Evolutionary conservation across 2,113 vertebrate species (phyloP).

Genomic region (Aplodontia rufa): DNA sequence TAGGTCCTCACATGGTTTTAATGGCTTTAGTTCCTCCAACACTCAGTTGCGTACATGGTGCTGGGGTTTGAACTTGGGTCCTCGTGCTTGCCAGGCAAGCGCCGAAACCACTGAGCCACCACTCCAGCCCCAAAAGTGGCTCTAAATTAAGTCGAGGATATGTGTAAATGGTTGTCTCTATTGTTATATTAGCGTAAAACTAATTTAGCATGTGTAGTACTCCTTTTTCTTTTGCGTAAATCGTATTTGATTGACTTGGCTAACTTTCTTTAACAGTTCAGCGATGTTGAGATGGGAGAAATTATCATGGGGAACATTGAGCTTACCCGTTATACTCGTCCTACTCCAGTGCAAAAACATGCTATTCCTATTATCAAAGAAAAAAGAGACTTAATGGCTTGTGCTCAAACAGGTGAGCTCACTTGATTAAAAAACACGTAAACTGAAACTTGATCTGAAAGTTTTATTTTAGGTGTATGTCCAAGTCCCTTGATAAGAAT

Average conservation of each 20-base stretch:
- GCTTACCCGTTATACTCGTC: constrained; percentile 93
- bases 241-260: not conserved
- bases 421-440: not conserved
- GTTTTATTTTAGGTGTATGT: not conserved
- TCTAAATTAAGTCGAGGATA: too few relatives aligned
- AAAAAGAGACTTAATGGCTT: constrained; percentile 97
- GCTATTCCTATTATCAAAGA: constrained; percentile 97
- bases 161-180: too few relatives aligned
- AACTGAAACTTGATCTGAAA: not conserved
- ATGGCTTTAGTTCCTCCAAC: too few relatives aligned
- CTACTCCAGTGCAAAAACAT: constrained; percentile 96
- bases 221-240: not conserved
- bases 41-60: too few relatives aligned
- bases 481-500: not conserved
- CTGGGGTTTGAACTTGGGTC: too few relatives aligned
- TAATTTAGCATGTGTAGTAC: not conserved
- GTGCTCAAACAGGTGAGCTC: constrained; percentile 93
- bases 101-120: too few relatives aligned
- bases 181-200: not conserved
- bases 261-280: constrained; percentile 87
- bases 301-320: constrained; percentile 96
- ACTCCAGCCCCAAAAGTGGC: too few relatives aligned
- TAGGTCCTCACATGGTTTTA: too few relatives aligned
- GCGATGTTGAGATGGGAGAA: constrained; percentile 96
- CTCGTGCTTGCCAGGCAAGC: too few relatives aligned